phyloP scores from a whole-genome alignment of 2,888 invertebrate genomes.

The Netelia melanura region DNA sequence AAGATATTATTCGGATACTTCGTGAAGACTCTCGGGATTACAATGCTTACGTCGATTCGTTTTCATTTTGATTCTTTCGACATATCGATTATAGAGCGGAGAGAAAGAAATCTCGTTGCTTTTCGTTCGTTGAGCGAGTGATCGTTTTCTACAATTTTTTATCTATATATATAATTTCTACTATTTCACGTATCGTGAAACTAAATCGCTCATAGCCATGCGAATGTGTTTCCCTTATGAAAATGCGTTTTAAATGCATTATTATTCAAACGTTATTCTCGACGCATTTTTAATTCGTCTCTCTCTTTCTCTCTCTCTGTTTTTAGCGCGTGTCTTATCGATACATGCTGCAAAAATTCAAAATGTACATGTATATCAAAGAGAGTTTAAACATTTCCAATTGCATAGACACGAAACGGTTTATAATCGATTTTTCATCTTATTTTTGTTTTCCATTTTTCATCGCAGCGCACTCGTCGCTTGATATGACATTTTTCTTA shows the following conservation, averaged over 20 bases:
- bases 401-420: conserved; percentile 61
- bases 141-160: conserved; percentile 18
- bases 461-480: conserved; percentile 20
- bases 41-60: conserved; percentile 15
- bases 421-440: conserved; percentile 39
- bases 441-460: conserved; percentile 32
- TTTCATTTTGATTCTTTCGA: conserved; percentile 27
- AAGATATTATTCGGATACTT: conserved; percentile 9
- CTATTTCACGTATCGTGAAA: conserved; percentile 20
- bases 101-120: conserved; percentile 12
- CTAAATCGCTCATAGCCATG: background rate
- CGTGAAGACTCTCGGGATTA: conserved; percentile 26
- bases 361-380: conserved; percentile 68
- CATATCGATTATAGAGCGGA: conserved; percentile 20
- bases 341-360: conserved; percentile 58
- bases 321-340: conserved; percentile 26
- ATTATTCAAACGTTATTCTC: background rate
- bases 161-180: background rate
- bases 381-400: conserved; percentile 58
- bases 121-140: background rate
- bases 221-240: conserved; percentile 27
- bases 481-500: conserved; percentile 53
- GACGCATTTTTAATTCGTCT: conserved; percentile 22
- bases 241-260: conserved; percentile 16
- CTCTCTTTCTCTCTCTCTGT: conserved; percentile 4